phyloP scores from a whole-genome alignment of 1,140 invertebrate species.

The Campoletis sonorensis region DNA sequence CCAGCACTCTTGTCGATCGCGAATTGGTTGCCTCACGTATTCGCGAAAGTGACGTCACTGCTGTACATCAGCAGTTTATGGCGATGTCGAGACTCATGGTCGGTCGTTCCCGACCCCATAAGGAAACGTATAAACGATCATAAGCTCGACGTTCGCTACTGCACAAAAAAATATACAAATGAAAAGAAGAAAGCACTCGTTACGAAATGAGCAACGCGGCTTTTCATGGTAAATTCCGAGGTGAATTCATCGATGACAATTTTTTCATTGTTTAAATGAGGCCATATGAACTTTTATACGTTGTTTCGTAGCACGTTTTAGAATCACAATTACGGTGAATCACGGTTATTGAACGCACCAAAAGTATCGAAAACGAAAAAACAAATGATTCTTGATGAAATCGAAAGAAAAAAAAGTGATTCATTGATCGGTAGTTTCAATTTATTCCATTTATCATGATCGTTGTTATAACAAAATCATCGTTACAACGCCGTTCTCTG shows the following conservation, averaged over 20 bases:
- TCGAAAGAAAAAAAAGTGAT: not conserved
- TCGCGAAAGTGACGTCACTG: conserved; percentile 52
- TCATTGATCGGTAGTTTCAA: not conserved
- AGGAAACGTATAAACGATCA: conserved; percentile 57
- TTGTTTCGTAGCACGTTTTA: no score
- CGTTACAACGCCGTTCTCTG: not conserved
- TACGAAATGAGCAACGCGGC: not conserved
- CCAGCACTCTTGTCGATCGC: not conserved
- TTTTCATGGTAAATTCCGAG: not conserved
- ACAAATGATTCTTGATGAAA: not conserved
- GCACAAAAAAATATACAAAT: not conserved
- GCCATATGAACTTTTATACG: no score
- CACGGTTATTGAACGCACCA: no score
- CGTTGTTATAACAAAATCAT: not conserved
- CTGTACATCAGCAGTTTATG: conserved; percentile 47
- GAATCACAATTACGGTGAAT: no score
- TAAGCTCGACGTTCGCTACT: conserved; percentile 45
- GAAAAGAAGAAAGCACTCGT: not conserved
- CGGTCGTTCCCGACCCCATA: conserved; percentile 54
- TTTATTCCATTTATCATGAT: not conserved
- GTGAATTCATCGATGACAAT: no score
- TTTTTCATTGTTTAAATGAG: no score
- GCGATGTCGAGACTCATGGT: conserved; percentile 49
- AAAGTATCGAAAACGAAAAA: no score
- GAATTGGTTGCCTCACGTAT: conserved; percentile 45